Evolutionary conservation across 2,113 vertebrate genomes (phyloP).

Genomic region (Lepisosteus osseus): DNA sequence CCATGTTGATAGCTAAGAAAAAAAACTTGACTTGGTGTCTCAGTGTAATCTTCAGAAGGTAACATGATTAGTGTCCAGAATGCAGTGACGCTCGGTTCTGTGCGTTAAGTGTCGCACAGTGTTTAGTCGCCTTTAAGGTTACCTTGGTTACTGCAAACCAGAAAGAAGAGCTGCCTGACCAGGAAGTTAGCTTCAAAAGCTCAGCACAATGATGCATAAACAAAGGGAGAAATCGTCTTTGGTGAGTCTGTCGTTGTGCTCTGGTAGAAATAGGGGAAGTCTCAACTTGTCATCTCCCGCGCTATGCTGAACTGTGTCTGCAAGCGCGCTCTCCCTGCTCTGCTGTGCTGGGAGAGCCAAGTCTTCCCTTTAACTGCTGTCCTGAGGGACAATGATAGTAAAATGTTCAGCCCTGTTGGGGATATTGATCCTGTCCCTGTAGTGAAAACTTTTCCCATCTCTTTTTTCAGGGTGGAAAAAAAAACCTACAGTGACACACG

Average conservation of each 20-base stretch:
- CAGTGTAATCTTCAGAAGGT: neutral
- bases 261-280: neutral
- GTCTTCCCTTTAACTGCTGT: slow-evolving; percentile 1
- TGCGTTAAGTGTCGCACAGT: neutral
- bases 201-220: neutral
- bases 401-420: slow-evolving; percentile 29
- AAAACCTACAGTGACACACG: slow-evolving; percentile 30
- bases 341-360: no score
- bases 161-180: neutral
- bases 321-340: neutral
- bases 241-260: neutral
- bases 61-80: slow-evolving; percentile 10
- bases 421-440: slow-evolving; percentile 27
- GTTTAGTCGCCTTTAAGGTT: neutral
- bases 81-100: neutral
- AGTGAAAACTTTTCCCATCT: slow-evolving; percentile 36
- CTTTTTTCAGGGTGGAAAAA: slow-evolving; percentile 40
- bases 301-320: neutral
- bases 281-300: neutral
- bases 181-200: slow-evolving; percentile 2
- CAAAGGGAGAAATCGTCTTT: neutral
- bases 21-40: neutral
- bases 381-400: slow-evolving; percentile 14
- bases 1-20: slow-evolving; percentile 45
- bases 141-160: slow-evolving; percentile 14